These are phyloP conservation scores for Phymatocera aterrima DNA, from an alignment of 2,888 invertebrate genomes.

Conservation along the genomic window DNA sequence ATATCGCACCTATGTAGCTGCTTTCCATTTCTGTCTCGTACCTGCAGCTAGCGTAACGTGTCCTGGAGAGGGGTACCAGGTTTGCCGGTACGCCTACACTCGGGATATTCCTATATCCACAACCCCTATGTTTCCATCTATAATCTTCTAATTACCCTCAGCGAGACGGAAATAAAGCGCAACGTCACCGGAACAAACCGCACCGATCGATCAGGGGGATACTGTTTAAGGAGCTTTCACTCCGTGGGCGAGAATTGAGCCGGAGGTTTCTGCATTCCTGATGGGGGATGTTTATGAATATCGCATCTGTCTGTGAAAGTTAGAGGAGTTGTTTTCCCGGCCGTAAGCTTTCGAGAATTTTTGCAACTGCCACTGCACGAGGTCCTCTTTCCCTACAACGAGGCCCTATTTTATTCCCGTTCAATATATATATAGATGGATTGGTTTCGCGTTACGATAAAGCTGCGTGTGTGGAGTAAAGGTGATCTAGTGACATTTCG, in stretches of 20 bases:
- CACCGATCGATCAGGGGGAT: slow-evolving; percentile 26
- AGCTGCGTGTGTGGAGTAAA: too few species aligned
- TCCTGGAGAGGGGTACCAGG: background rate
- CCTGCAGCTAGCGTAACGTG: slow-evolving; percentile 35
- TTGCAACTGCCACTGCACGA: too few species aligned
- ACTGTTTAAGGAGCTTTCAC: slow-evolving; percentile 40
- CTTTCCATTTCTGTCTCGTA: slow-evolving; percentile 9
- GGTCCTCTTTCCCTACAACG: too few species aligned
- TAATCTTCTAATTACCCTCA: slow-evolving; percentile 2
- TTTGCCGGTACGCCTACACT: slow-evolving; percentile 24
- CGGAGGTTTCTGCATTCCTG: background rate
- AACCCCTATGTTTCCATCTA: background rate
- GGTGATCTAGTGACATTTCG: too few species aligned
- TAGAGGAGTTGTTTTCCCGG: background rate
- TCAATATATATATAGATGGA: too few species aligned
- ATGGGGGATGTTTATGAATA: background rate
- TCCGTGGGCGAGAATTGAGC: background rate
- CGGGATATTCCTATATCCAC: background rate
- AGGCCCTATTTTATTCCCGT: too few species aligned
- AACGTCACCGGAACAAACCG: slow-evolving; percentile 50
- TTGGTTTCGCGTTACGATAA: too few species aligned
- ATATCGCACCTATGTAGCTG: background rate
- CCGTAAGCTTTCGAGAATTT: too few species aligned
- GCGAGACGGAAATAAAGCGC: slow-evolving; percentile 34
- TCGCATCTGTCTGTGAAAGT: background rate